Conservation (phyloP, 1,140 invertebrate genomes). For the Temnothorax curvispinosus region DNA sequence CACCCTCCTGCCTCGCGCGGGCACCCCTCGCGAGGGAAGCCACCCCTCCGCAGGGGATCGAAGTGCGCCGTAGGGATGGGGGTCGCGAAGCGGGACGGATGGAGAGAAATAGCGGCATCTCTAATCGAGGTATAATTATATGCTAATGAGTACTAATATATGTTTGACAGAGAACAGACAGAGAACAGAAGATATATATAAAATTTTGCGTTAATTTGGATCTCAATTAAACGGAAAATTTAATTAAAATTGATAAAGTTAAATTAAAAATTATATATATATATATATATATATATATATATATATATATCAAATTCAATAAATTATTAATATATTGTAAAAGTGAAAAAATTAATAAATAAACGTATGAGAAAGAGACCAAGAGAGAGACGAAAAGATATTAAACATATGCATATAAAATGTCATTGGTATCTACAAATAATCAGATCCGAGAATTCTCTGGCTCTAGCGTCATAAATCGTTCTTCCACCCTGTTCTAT, state of each 20-base stretch:
- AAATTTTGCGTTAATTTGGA: slow-evolving; percentile 1
- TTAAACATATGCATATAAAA: slow-evolving; percentile 3
- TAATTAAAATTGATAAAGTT: slow-evolving; percentile 3
- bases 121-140: slow-evolving; percentile 16
- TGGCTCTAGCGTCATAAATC: slow-evolving; percentile 5
- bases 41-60: slow-evolving; percentile 23
- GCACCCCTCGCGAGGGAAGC: slow-evolving; percentile 33
- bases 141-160: background rate
- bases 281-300: no score
- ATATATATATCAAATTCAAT: background rate
- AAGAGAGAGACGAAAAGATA: background rate
- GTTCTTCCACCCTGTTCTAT: slow-evolving; percentile 4
- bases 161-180: background rate
- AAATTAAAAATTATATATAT: background rate
- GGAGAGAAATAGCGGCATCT: slow-evolving; percentile 1
- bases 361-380: background rate
- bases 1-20: slow-evolving; percentile 65
- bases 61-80: slow-evolving; percentile 1
- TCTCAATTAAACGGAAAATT: slow-evolving; percentile 7
- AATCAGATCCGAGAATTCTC: background rate
- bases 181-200: background rate
- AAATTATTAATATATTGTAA: background rate
- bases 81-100: slow-evolving; percentile 7
- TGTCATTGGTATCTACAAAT: background rate
- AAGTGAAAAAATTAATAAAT: background rate